These are phyloP conservation scores for Actinostola sp. DNA, from an alignment of 92 coral and sea anemone genomes.

Conservation along the genomic window DNA sequence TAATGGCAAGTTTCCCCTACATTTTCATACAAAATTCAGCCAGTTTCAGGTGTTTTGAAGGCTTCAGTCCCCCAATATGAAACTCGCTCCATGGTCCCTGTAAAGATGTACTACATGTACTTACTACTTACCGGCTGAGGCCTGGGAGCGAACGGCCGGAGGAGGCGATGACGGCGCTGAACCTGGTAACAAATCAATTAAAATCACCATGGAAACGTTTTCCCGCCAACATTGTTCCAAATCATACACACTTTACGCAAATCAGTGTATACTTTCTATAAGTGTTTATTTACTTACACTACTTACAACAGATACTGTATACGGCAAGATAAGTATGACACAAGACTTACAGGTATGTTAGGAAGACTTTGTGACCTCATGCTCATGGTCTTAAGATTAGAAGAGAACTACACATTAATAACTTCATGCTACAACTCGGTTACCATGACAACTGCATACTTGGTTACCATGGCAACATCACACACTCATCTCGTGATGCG, in stretches of 20 bases:
- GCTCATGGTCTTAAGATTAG: constrained; percentile 31
- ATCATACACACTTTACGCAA: not conserved
- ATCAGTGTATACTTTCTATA: too few species aligned
- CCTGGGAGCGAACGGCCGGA: constrained; percentile 29
- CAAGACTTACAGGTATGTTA: constrained; percentile 14
- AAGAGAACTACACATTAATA: constrained; percentile 4
- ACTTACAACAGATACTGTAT: not conserved
- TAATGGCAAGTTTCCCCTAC: too few species aligned
- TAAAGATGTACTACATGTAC: not conserved
- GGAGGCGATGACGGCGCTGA: constrained; percentile 56
- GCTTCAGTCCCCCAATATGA: too few species aligned
- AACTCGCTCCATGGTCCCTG: too few species aligned
- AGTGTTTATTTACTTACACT: too few species aligned
- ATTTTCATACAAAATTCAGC: too few species aligned
- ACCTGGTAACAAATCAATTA: constrained; percentile 16
- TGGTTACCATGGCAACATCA: not conserved
- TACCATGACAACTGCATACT: not conserved
- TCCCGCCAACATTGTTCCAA: not conserved
- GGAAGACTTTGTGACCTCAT: constrained; percentile 27
- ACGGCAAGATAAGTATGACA: not conserved
- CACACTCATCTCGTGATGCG: too few species aligned
- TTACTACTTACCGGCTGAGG: constrained; percentile 20
- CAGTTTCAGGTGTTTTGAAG: too few species aligned
- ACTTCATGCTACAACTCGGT: not conserved
- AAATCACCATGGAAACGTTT: not conserved